phyloP scores from a whole-genome alignment of 2,888 invertebrate species.

The Scaptomyza tumidula region DNA sequence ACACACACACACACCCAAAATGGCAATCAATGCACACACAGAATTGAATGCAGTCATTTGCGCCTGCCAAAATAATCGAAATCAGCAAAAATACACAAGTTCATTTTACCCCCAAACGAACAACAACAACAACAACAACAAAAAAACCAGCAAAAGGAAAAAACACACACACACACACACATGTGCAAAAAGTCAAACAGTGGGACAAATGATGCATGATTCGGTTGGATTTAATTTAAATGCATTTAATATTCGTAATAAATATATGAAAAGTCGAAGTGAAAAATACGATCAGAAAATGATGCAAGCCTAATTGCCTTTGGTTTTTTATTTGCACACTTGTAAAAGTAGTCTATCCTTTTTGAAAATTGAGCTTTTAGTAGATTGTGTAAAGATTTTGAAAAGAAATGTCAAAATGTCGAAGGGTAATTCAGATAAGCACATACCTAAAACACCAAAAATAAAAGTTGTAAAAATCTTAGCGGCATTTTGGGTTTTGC shows the following conservation, averaged over 20 bases:
- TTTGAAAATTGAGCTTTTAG: too few species aligned
- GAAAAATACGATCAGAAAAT: not conserved
- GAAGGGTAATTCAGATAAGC: too few species aligned
- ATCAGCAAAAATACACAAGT: slow-evolving; percentile 52
- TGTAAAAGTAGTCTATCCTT: not conserved
- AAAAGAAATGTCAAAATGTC: too few species aligned
- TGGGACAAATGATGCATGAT: slow-evolving; percentile 10
- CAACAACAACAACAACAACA: too few species aligned
- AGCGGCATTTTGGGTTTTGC: too few species aligned
- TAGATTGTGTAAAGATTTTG: too few species aligned
- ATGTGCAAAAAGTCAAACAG: slow-evolving; percentile 7
- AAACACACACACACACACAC: not conserved
- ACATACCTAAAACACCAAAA: too few species aligned
- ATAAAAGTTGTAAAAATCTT: too few species aligned
- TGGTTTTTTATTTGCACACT: not conserved
- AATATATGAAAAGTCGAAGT: too few species aligned
- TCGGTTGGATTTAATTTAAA: too few species aligned
- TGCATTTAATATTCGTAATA: too few species aligned
- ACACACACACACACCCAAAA: slow-evolving; percentile 48
- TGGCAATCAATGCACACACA: slow-evolving; percentile 76
- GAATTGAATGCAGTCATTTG: slow-evolving; percentile 72
- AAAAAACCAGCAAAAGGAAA: slow-evolving; percentile 1
- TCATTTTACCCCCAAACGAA: not conserved
- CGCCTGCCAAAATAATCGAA: slow-evolving; percentile 67
- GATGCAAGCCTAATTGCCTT: too few species aligned